phyloP scores from a whole-genome alignment of 2,888 invertebrate species.

The Cantharis nigra region DNA sequence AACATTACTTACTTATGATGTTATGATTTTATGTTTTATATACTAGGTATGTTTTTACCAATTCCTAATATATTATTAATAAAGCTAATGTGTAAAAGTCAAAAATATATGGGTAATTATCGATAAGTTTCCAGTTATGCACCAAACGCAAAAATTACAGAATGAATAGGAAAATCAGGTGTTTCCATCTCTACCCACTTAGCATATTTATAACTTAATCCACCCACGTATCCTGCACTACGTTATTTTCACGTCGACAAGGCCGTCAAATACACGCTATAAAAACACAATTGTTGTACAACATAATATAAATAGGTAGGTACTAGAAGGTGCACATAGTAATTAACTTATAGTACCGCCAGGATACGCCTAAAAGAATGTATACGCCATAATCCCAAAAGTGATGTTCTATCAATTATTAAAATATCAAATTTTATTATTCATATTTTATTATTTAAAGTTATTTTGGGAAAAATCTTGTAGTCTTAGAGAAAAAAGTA shows the following conservation, averaged over 20 bases:
- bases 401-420: background rate
- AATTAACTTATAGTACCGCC: background rate
- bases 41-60: background rate
- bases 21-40: background rate
- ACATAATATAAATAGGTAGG: background rate
- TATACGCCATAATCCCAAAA: background rate
- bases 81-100: background rate
- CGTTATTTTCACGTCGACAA: constrained; percentile 50
- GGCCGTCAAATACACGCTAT: constrained; percentile 39
- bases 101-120: background rate
- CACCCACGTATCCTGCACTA: constrained; percentile 45
- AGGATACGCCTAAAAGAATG: background rate
- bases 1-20: background rate
- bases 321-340: background rate
- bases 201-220: constrained; percentile 33
- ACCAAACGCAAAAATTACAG: constrained; percentile 21
- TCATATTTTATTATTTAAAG: too few relatives aligned
- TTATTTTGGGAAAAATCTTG: too few relatives aligned
- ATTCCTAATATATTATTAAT: background rate
- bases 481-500: too few relatives aligned
- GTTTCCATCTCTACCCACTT: constrained; percentile 44
- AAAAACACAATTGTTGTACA: constrained; percentile 22
- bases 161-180: constrained; percentile 42
- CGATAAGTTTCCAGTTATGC: background rate
- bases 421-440: background rate